phyloP scores from a whole-genome alignment of 2,113 vertebrate genomes.

The Athene noctua region DNA sequence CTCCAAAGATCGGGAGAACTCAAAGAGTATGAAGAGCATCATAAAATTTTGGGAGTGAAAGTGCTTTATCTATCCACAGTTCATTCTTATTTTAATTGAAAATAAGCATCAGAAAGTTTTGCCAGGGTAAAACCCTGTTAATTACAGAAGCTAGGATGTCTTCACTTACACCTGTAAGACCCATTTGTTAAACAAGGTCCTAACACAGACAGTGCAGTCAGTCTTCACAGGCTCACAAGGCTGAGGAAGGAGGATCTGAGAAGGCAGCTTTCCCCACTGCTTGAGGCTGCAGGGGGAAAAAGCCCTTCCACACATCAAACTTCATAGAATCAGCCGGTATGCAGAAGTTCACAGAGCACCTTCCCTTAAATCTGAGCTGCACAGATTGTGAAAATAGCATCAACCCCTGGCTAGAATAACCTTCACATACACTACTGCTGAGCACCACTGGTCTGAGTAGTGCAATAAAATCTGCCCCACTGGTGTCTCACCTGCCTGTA shows the following conservation, averaged over 20 bases:
- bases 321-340: not conserved
- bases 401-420: not conserved
- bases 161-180: not conserved
- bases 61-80: not conserved
- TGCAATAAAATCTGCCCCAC: not conserved
- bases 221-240: not conserved
- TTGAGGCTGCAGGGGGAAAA: not conserved
- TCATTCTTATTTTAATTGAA: not conserved
- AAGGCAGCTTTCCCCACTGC: not conserved
- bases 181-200: not conserved
- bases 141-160: not conserved
- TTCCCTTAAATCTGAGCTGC: not conserved
- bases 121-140: not conserved
- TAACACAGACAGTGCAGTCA: not conserved
- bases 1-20: not conserved
- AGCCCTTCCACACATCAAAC: not conserved
- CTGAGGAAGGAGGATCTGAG: not conserved
- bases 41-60: not conserved
- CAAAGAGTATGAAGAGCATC: not conserved
- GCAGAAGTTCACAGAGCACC: not conserved
- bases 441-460: not conserved
- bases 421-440: not conserved
- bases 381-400: not conserved
- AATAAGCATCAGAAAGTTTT: not conserved
- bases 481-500: not conserved